Percentiles rank a stretch among this genome's conserved stretches.
Conservation (phyloP, 1,140 invertebrate species). For the Caenorhabditis brenneri region DNA sequence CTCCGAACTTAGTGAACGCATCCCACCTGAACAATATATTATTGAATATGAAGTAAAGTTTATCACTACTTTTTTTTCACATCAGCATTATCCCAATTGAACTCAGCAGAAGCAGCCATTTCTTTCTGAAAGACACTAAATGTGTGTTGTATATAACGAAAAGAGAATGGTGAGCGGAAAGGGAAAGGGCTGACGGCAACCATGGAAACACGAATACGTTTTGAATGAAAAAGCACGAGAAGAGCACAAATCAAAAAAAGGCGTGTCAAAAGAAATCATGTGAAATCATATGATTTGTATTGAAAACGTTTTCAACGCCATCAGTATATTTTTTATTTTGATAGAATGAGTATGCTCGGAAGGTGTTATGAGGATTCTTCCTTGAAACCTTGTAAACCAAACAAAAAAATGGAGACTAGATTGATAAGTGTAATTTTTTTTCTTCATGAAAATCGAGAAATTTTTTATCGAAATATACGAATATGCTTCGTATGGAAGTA, state of each 20-base stretch:
- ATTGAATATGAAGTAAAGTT: neutral
- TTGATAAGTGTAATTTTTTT: no score
- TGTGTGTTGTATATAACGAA: neutral
- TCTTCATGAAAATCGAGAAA: no score
- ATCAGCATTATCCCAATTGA: slow-evolving; percentile 58
- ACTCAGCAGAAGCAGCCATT: slow-evolving; percentile 49
- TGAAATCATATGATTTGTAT: neutral
- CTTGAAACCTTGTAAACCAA: no score
- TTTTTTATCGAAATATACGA: no score
- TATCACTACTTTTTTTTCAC: slow-evolving; percentile 52
- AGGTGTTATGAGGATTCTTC: no score
- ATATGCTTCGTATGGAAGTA: neutral
- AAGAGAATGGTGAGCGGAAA: slow-evolving; percentile 4
- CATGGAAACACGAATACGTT: slow-evolving; percentile 29
- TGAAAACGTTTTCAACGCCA: no score
- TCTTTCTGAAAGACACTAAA: neutral
- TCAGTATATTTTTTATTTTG: no score
- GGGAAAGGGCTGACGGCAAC: neutral
- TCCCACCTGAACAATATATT: slow-evolving; percentile 74
- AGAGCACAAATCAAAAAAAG: slow-evolving; percentile 6
- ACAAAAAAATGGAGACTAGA: no score
- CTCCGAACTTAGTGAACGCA: slow-evolving; percentile 85
- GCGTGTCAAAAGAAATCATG: neutral
- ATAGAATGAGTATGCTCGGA: no score
- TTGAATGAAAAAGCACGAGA: neutral